Evolutionary conservation across 2,888 invertebrate species (phyloP), one percentile per base, ranked within the genome.

Genomic region (Melitaea athalia): DNA sequence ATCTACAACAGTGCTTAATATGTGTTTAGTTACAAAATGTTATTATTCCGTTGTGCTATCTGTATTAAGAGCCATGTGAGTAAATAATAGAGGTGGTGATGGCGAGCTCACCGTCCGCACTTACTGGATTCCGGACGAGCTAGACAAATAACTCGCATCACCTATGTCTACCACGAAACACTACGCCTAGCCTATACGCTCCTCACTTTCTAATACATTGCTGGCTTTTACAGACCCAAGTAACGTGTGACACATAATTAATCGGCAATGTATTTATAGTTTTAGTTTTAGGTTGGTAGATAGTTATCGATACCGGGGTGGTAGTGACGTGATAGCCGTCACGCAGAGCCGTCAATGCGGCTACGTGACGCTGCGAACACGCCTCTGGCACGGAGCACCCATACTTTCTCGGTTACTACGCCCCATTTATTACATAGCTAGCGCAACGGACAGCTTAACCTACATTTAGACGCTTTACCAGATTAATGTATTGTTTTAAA

Each of bases 261-360:
- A n/a, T 14, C 31, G 33, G 53, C 53, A 55, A 55, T 55, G 53
- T 12, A 55, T 33, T 33, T 14, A n/a, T 33, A 12, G 0, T 31
- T 14, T 0, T n/a, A n/a, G 33, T 31, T 31, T 5, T 24, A 14
- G 1, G n/a, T 33, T 14, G n/a, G 11, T 33, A 55, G 31, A 33
- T 33, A 7, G 31, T 12, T 14, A 33, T n/a, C 53, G 33, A 33
- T 55, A 55, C 33, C 33, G 53, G 31, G 31, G 6, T 12, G 15
- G 38, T 57, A 15, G 57, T 57, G 38, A 15, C 38, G 57, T n/a
- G n/a, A n/a, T n/a, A n/a, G 57, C 42, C 42, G 42, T 57, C 57
- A 57, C 57, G 57, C 57, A 57, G 42, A 57, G 57, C 42, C 57
- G 57, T 42, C 57, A 57, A 57, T 57, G 57, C 57, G 42, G 57